Evolutionary conservation across 2,113 vertebrate genomes (phyloP), one percentile per base, ranked within the genome.

Genomic region (Haplotaxodon microlepis): DNA sequence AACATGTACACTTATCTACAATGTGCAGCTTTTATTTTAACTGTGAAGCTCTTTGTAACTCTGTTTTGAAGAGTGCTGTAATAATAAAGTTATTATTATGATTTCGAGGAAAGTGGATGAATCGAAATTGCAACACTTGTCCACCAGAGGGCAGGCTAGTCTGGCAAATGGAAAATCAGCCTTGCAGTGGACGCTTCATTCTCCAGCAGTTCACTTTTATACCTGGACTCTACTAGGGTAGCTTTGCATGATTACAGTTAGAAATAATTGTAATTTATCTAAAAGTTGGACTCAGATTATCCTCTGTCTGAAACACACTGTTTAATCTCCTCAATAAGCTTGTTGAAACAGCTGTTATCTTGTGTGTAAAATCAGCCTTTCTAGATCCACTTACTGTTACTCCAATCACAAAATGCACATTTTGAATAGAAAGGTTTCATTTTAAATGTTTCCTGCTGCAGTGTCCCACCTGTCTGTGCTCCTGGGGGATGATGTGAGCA

Each of bases 381-480:
- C 69, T 7, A 27, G 14, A 7, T 2, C 38, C 40, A 73, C 40
- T 19, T 29, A 50, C 42, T 31, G 24, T 76, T 76, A 47, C 24
- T 50, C 14, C 3, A 17, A 12, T n/a, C 42, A 50, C 27, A 78
- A 78, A 31, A 47, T 47, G 24, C 42, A 78, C 42, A 50, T 31
- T 78, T 78, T 19, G 7, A 76, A 50, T 47, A 76, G 6, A 12
- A 76, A 50, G 6, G 16, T 31, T 69, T 21, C 2, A 69, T 38
- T 69, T 40, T 21, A 51, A n/a, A 29, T 3, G 8, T 9, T 69
- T 51, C 29, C n/a, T 29, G 5, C 21, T 79, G 5, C 11, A 27
- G 3, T 12, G 4, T 16, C 80, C 6, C 86, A 99, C 98, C 97
- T 98, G 17, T 97, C 97, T 1, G 84, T 9, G 34, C 88, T 90